Percentiles rank a stretch among this genome's conserved stretches.
Evolutionary conservation across 2,797 vertebrate genomes (phyloP).

Genomic region (Triplophysa yarkandensis): DNA sequence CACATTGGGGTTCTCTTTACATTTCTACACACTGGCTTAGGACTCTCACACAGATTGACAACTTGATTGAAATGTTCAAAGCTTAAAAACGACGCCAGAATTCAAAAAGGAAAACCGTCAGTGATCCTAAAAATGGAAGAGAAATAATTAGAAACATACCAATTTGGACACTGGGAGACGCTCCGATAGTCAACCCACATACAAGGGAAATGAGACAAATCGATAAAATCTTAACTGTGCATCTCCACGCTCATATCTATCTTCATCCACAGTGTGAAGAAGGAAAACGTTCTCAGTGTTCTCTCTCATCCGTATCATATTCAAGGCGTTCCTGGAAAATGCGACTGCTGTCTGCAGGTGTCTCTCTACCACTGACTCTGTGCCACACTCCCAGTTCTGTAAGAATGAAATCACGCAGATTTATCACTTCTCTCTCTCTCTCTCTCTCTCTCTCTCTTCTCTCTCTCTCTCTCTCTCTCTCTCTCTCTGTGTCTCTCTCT

Average conservation of each 20-base stretch:
- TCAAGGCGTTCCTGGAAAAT: constrained; percentile 57
- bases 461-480: too few species aligned
- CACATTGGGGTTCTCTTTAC: background rate
- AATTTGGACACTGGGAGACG: constrained; percentile 93
- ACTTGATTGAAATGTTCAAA: background rate
- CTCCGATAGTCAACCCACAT: constrained; percentile 89
- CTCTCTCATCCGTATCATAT: constrained; percentile 84
- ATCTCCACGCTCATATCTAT: constrained; percentile 89
- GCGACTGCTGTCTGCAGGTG: constrained; percentile 62
- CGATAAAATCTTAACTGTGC: constrained; percentile 91
- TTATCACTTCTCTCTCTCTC: constrained; percentile 43
- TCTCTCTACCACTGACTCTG: constrained; percentile 45
- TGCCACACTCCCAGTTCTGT: constrained; percentile 57
- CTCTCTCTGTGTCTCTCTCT: constrained; percentile 47
- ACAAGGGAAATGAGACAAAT: constrained; percentile 86
- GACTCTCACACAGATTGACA: background rate
- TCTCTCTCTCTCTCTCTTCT: constrained; percentile 55
- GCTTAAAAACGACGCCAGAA: background rate
- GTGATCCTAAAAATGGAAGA: too few species aligned
- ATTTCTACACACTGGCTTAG: background rate
- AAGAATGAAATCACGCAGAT: constrained; percentile 67
- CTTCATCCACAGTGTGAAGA: constrained; percentile 82
- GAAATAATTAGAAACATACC: constrained; percentile 78
- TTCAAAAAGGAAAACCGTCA: too few species aligned
- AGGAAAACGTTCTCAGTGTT: constrained; percentile 63